A percentile compares a stretch with the other conserved stretches of the same genome.
Evolutionary conservation across 2,113 vertebrate genomes (phyloP).

Genomic region (Otus sunia): DNA sequence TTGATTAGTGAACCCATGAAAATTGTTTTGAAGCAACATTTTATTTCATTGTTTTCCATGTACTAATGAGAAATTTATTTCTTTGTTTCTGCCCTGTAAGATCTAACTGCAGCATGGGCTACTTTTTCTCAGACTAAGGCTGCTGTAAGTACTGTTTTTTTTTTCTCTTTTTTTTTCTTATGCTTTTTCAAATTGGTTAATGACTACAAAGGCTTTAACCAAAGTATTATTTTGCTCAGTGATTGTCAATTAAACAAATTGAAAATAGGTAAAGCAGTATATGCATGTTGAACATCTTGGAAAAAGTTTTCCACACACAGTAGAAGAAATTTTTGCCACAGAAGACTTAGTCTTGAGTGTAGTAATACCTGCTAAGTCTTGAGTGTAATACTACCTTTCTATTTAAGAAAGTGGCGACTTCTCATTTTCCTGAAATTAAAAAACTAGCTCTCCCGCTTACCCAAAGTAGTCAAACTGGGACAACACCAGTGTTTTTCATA

Average conservation of each 20-base stretch:
- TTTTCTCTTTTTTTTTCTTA: not conserved
- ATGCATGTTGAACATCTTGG: not conserved
- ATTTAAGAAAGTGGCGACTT: not conserved
- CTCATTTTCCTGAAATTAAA: not conserved
- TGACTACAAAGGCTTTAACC: not conserved
- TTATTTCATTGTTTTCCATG: not conserved
- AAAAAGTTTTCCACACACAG: not conserved
- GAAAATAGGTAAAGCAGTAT: not conserved
- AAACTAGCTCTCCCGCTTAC: not conserved
- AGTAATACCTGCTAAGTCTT: not conserved
- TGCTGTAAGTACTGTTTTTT: constrained; percentile 84
- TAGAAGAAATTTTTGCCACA: not conserved
- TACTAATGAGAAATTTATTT: constrained; percentile 15
- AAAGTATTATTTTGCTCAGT: not conserved
- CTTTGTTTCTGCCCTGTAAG: constrained; percentile 65
- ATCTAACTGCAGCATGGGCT: constrained; percentile 83
- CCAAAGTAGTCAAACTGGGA: not conserved
- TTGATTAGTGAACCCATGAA: not conserved
- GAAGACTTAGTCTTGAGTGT: not conserved
- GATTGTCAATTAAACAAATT: not conserved
- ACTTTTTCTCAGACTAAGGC: constrained; percentile 87
- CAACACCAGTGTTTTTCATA: not conserved
- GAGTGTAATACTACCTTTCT: not conserved
- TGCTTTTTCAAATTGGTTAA: not conserved
- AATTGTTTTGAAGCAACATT: not conserved